These are phyloP conservation scores for Rotaria magnacalcarata DNA, from an alignment of 2,888 invertebrate species.

Conservation along the genomic window DNA sequence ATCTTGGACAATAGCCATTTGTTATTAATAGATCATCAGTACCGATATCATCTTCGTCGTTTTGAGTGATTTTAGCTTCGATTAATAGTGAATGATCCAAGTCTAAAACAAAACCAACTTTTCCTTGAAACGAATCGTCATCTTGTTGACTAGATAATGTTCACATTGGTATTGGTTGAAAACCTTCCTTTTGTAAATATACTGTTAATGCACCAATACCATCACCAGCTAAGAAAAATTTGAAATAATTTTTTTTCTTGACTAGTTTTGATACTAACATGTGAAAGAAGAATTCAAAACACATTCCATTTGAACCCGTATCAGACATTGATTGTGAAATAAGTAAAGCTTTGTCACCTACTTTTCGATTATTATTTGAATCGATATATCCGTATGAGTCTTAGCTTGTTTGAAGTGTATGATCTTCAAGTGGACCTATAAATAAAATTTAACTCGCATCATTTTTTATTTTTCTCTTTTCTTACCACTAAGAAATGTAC, in stretches of 20 bases:
- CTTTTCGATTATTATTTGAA: not conserved
- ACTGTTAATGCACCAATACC: not conserved
- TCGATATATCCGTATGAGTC: conserved; percentile 47
- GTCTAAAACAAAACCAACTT: conserved; percentile 6
- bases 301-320: conserved; percentile 2
- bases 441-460: too few species aligned
- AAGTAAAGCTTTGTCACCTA: not conserved
- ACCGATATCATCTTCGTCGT: conserved; percentile 11
- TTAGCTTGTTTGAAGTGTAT: conserved; percentile 47
- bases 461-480: too few species aligned
- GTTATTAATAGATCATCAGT: conserved; percentile 44
- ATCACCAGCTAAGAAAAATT: not conserved
- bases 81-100: conserved; percentile 23
- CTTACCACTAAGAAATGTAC: not conserved
- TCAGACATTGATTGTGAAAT: not conserved
- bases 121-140: conserved; percentile 36
- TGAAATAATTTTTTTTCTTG: not conserved
- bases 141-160: conserved; percentile 36
- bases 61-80: not conserved
- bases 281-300: conserved; percentile 23
- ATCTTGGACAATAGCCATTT: conserved; percentile 36
- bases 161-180: conserved; percentile 31
- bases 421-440: conserved; percentile 45
- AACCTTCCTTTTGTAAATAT: conserved; percentile 33
- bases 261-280: not conserved